Percentiles rank a stretch among this genome's conserved stretches.
Conservation (phyloP, 2,113 vertebrate species). For the Crotalus viridis region DNA sequence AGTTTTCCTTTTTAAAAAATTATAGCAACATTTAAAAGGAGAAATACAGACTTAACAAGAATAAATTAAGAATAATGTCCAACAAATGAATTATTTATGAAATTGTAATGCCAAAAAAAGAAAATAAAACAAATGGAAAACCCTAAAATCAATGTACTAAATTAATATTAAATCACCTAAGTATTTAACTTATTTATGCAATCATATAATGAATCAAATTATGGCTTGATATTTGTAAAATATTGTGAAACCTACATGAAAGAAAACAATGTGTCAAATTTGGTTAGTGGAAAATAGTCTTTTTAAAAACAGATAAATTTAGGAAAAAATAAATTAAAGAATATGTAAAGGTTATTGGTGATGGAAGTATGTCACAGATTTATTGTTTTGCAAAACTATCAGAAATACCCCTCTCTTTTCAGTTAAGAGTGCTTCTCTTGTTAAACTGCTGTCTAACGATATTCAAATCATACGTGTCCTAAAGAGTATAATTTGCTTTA, state of each 20-base stretch:
- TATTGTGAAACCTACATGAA: neutral
- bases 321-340: neutral
- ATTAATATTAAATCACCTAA: neutral
- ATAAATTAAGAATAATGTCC: too few species aligned
- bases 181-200: neutral
- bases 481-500: neutral
- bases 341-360: neutral
- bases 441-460: neutral
- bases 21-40: too few species aligned
- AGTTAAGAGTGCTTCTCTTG: neutral
- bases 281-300: neutral
- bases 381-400: neutral
- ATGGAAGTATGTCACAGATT: neutral
- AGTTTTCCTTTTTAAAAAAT: neutral
- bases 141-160: neutral
- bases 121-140: neutral
- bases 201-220: neutral
- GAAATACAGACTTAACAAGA: too few species aligned
- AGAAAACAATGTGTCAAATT: neutral
- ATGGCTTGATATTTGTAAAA: neutral
- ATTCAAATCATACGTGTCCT: neutral
- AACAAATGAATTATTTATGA: too few species aligned
- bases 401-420: neutral
- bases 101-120: too few species aligned
- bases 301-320: neutral